Conservation (phyloP, 2,888 invertebrate genomes). For the Parnassius glacialis region DNA sequence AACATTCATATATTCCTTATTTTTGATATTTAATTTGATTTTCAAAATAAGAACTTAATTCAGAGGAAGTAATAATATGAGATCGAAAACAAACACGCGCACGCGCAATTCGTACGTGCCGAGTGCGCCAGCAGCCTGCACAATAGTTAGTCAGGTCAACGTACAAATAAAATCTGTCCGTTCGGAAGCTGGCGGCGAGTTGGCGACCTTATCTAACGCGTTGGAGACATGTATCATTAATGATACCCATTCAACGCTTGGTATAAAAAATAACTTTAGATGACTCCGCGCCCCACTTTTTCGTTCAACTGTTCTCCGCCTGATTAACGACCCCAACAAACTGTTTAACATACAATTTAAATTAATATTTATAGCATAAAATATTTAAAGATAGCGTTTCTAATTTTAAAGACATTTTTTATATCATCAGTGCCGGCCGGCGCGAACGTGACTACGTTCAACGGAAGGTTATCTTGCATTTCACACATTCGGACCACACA, state of each 20-base stretch:
- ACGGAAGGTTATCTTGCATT: conserved; percentile 20
- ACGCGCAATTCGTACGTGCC: conserved; percentile 26
- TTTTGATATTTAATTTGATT: not conserved
- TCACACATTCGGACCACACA: conserved; percentile 2
- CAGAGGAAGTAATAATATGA: conserved; percentile 3
- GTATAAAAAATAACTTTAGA: conserved; percentile 4
- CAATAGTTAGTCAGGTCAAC: conserved; percentile 60
- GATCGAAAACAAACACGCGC: conserved; percentile 5
- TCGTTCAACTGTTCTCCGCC: not conserved
- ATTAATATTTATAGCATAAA: no score
- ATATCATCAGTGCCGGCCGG: conserved; percentile 12
- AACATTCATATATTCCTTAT: no score
- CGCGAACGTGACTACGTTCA: conserved; percentile 15
- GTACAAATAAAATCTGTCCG: conserved; percentile 62
- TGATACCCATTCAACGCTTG: conserved; percentile 1
- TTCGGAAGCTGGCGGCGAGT: conserved; percentile 53
- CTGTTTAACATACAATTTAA: no score
- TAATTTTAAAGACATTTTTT: conserved; percentile 19
- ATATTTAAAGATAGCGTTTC: not conserved
- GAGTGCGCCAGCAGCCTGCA: conserved; percentile 42
- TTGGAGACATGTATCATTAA: conserved; percentile 34
- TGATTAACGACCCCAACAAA: not conserved
- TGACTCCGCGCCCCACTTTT: not conserved
- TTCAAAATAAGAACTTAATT: conserved; percentile 5
- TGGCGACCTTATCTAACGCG: conserved; percentile 61